Conservation (phyloP, 2,797 vertebrate species). For the Pipistrellus pipistrellus region DNA sequence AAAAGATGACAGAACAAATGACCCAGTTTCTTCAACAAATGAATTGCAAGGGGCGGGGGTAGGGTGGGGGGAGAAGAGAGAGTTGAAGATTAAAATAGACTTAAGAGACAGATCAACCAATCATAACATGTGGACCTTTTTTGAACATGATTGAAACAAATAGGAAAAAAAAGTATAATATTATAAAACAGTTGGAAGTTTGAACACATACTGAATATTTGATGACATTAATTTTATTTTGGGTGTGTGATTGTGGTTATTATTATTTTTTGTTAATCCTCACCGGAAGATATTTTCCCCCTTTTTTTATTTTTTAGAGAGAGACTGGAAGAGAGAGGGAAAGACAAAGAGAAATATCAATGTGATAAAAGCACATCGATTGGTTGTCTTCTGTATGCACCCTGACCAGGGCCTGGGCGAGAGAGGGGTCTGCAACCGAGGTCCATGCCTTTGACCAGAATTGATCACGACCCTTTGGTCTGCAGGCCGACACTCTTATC, state of each 20-base stretch:
- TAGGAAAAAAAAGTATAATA: not conserved
- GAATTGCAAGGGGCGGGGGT: not conserved
- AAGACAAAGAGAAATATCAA: too few species aligned
- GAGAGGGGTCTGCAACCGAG: too few species aligned
- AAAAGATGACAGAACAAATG: not conserved
- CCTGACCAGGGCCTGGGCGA: too few species aligned
- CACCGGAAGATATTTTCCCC: too few species aligned
- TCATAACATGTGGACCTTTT: not conserved
- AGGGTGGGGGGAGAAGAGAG: not conserved
- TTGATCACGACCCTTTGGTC: too few species aligned
- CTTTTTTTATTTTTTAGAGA: too few species aligned
- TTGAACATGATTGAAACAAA: constrained; percentile 36
- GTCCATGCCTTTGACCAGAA: too few species aligned
- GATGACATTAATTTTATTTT: constrained; percentile 52
- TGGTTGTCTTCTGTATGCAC: too few species aligned
- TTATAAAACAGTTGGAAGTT: constrained; percentile 17
- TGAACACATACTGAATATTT: constrained; percentile 31
- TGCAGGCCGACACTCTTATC: too few species aligned
- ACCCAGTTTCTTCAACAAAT: constrained; percentile 50
- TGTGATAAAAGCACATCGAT: too few species aligned
- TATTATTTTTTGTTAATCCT: too few species aligned
- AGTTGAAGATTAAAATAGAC: constrained; percentile 31
- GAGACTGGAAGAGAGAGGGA: too few species aligned
- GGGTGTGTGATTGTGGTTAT: not conserved
- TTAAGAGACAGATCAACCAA: not conserved